A percentile compares a stretch with the other conserved stretches of the same genome.
Conservation (phyloP, 1,140 invertebrate species). For the Ostrea edulis region DNA sequence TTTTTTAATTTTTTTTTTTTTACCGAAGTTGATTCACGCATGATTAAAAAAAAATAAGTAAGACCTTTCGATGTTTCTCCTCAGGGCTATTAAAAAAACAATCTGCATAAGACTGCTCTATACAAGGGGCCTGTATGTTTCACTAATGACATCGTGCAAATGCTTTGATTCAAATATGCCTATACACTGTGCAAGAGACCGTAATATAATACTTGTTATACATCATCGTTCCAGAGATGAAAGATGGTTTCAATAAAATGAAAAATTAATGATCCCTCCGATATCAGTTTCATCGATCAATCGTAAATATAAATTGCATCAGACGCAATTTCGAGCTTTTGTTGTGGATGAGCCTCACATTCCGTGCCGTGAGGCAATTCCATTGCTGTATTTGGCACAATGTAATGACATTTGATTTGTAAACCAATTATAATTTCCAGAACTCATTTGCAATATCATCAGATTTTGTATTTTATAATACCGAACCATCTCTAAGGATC, state of each 20-base stretch:
- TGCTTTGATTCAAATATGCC: not conserved
- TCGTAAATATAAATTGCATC: slow-evolving; percentile 29
- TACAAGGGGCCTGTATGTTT: not conserved
- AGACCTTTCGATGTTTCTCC: no score
- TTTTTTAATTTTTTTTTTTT: no score
- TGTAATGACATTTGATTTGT: slow-evolving; percentile 27
- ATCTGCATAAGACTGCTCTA: not conserved
- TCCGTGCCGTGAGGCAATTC: not conserved
- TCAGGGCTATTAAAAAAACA: no score
- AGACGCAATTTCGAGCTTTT: slow-evolving; percentile 3
- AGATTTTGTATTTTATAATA: slow-evolving; percentile 37
- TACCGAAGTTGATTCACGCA: not conserved
- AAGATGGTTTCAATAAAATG: slow-evolving; percentile 39
- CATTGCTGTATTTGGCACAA: slow-evolving; percentile 22
- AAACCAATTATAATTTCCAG: slow-evolving; percentile 35
- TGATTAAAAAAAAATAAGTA: not conserved
- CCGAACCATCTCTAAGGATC: not conserved
- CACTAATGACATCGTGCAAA: not conserved
- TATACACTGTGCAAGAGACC: not conserved
- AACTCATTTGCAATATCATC: slow-evolving; percentile 30
- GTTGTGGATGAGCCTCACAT: slow-evolving; percentile 11
- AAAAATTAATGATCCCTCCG: slow-evolving; percentile 22
- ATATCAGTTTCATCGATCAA: slow-evolving; percentile 13
- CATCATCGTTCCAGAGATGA: slow-evolving; percentile 12
- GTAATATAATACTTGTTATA: slow-evolving; percentile 14